A percentile compares a stretch with the other conserved stretches of the same genome.
phyloP scores from a whole-genome alignment of 2,888 invertebrate genomes.

The Erebia epiphron region DNA sequence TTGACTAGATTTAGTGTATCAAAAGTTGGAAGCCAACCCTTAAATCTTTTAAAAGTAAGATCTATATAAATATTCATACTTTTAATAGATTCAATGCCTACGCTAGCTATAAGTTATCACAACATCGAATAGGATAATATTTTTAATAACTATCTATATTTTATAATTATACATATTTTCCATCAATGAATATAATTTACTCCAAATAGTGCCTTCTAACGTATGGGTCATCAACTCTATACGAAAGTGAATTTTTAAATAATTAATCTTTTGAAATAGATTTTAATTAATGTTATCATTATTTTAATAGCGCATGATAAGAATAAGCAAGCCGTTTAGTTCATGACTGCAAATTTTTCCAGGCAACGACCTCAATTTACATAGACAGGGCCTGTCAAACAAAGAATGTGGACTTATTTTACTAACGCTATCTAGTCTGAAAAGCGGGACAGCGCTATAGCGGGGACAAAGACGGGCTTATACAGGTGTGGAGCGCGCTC shows the following conservation, averaged over 20 bases:
- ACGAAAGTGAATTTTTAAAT: neutral
- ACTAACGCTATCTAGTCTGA: no score
- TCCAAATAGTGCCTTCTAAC: neutral
- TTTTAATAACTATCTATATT: neutral
- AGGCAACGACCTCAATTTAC: neutral
- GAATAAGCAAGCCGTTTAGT: neutral
- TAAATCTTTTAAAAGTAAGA: slow-evolving; percentile 20
- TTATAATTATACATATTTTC: neutral
- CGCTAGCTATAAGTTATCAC: slow-evolving; percentile 36
- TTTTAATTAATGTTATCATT: neutral
- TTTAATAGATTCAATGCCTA: slow-evolving; percentile 27
- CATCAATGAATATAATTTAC: neutral
- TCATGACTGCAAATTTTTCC: neutral
- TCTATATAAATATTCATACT: slow-evolving; percentile 10
- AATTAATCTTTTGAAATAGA: neutral
- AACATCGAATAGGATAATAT: slow-evolving; percentile 31
- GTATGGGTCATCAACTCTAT: neutral
- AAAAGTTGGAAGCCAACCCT: slow-evolving; percentile 33
- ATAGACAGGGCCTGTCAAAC: no score
- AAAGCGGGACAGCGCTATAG: no score
- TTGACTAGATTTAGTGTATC: slow-evolving; percentile 11
- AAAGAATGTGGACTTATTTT: no score
- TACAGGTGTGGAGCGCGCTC: no score
- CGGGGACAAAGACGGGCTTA: no score
- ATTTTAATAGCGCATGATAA: neutral